A percentile compares a stretch with the other conserved stretches of the same genome.
These are phyloP conservation scores for Lamproptera curius DNA, from an alignment of 2,888 invertebrate species.

Conservation along the genomic window DNA sequence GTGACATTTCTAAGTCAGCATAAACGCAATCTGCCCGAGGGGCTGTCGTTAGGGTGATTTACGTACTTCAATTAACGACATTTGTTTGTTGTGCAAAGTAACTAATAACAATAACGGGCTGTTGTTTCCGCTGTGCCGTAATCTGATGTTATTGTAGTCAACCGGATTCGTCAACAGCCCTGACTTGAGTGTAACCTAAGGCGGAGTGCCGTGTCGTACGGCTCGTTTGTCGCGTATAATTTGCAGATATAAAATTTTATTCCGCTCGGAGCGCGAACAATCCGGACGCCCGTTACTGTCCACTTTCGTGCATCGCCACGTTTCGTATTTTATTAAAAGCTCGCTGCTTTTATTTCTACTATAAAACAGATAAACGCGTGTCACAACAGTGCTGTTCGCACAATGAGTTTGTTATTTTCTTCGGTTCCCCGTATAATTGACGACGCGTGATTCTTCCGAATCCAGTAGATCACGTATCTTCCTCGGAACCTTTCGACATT, in stretches of 20 bases:
- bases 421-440: slow-evolving; percentile 30
- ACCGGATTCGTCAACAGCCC: slow-evolving; percentile 25
- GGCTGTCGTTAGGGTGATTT: not conserved
- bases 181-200: slow-evolving; percentile 38
- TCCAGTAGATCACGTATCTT: slow-evolving; percentile 27
- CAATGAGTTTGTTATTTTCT: slow-evolving; percentile 24
- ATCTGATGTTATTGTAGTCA: slow-evolving; percentile 14
- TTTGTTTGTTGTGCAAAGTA: not conserved
- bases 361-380: slow-evolving; percentile 36
- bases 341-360: slow-evolving; percentile 35
- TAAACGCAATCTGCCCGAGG: not conserved
- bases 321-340: slow-evolving; percentile 47
- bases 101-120: not conserved
- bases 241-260: slow-evolving; percentile 61
- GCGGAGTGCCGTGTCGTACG: slow-evolving; percentile 54
- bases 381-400: slow-evolving; percentile 24
- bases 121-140: not conserved
- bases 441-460: slow-evolving; percentile 34
- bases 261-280: slow-evolving; percentile 52
- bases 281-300: slow-evolving; percentile 47
- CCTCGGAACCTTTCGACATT: slow-evolving; percentile 22
- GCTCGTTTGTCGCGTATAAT: slow-evolving; percentile 64
- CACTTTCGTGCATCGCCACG: slow-evolving; percentile 40
- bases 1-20: slow-evolving; percentile 15
- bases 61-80: not conserved